These are phyloP conservation scores for Thecophora atra DNA, from an alignment of 2,888 invertebrate genomes.

Conservation along the genomic window DNA sequence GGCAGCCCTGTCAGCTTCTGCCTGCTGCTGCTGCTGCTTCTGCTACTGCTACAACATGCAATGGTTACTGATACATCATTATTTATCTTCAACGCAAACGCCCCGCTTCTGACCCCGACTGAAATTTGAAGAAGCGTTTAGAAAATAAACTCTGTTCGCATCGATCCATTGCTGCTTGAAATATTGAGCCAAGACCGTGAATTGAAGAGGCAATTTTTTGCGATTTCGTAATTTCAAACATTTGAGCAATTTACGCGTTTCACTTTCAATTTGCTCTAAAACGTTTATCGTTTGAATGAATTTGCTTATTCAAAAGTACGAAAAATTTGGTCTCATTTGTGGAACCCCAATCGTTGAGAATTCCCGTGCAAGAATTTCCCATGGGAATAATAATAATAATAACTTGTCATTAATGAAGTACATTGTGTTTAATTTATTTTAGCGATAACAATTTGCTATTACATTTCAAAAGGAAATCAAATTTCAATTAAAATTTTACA, in stretches of 20 bases:
- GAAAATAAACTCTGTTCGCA: neutral
- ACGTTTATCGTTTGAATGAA: no score
- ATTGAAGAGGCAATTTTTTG: neutral
- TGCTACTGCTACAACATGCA: conserved; percentile 7
- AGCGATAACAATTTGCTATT: no score
- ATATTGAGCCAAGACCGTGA: neutral
- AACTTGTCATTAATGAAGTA: no score
- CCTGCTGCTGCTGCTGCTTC: neutral
- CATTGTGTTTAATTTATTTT: no score
- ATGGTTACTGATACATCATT: conserved; percentile 28
- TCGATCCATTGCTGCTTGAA: neutral
- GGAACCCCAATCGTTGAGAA: no score
- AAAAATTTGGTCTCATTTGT: no score
- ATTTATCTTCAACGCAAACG: conserved; percentile 18
- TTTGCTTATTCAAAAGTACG: neutral
- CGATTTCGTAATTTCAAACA: neutral
- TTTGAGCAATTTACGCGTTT: neutral
- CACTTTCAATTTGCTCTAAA: no score
- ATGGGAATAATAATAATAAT: no score
- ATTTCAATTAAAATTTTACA: no score
- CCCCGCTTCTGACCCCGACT: neutral
- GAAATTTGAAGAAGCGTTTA: neutral
- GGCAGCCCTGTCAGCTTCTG: neutral
- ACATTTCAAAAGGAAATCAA: no score
- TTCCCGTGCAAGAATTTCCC: no score